A percentile compares a stretch with the other conserved stretches of the same genome.
These are phyloP conservation scores for Pavo muticus DNA, from an alignment of 2,113 vertebrate species.

Conservation along the genomic window DNA sequence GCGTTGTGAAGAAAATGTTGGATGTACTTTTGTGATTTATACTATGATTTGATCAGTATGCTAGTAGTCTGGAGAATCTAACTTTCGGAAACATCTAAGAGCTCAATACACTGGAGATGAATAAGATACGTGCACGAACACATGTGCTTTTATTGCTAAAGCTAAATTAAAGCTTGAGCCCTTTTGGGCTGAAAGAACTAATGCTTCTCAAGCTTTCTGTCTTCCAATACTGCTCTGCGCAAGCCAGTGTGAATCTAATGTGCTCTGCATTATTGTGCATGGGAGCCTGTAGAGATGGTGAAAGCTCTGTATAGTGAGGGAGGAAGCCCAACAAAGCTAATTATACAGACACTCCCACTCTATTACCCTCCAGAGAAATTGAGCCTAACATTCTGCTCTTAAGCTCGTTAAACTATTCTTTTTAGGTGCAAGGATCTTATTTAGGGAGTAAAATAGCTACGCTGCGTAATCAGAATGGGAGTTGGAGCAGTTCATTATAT, in stretches of 20 bases:
- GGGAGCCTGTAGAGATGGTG: conserved; percentile 62
- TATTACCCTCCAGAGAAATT: conserved; percentile 77
- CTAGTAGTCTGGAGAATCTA: background rate
- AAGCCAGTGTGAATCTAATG: conserved; percentile 48
- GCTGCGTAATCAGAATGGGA: conserved; percentile 75
- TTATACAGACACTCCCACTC: conserved; percentile 75
- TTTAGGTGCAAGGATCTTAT: conserved; percentile 75
- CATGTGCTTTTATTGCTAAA: conserved; percentile 37
- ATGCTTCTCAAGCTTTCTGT: background rate
- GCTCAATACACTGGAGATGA: background rate
- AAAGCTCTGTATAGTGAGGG: conserved; percentile 60
- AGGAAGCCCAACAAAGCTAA: conserved; percentile 75
- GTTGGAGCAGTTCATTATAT: conserved; percentile 78
- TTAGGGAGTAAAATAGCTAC: conserved; percentile 76
- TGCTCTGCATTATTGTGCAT: conserved; percentile 52
- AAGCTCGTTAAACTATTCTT: conserved; percentile 76
- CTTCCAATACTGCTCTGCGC: background rate
- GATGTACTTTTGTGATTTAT: conserved; percentile 31
- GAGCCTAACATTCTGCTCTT: conserved; percentile 80
- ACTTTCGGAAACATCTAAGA: conserved; percentile 3
- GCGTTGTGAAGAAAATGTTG: background rate
- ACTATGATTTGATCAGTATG: conserved; percentile 15
- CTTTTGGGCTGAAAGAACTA: conserved; percentile 22
- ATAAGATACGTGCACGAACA: background rate
- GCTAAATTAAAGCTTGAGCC: conserved; percentile 37